Percentiles rank a stretch among this genome's conserved stretches.
phyloP scores from a whole-genome alignment of 2,797 vertebrate genomes.

The Xiphorhynchus erythropygius region DNA sequence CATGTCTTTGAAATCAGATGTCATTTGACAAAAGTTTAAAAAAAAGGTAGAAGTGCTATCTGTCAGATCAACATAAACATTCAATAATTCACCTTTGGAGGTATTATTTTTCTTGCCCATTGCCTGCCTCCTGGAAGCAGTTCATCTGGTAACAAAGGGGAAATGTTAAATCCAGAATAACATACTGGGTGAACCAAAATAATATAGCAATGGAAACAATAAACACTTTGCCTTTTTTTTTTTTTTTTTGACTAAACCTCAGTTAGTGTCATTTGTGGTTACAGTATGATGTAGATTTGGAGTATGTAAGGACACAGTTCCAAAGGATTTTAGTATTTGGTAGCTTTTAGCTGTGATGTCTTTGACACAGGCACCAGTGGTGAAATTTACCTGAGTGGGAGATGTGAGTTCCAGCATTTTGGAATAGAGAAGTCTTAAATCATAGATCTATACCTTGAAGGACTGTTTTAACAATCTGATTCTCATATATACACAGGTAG shows the following conservation, averaged over 20 bases:
- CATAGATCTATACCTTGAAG: neutral
- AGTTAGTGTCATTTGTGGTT: neutral
- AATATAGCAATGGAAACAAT: neutral
- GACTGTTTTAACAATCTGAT: neutral
- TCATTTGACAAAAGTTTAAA: neutral
- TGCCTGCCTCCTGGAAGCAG: neutral
- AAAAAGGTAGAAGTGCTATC: neutral
- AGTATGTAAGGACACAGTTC: neutral
- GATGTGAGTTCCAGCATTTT: neutral
- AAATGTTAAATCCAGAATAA: neutral
- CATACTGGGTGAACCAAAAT: neutral
- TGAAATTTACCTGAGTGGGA: neutral
- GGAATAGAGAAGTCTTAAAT: neutral
- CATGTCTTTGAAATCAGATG: neutral
- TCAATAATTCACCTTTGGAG: neutral
- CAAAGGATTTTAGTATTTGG: neutral
- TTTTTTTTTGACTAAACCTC: neutral
- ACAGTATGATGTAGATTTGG: neutral
- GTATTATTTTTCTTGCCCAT: neutral
- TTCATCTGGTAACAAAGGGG: neutral
- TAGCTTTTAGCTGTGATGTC: neutral
- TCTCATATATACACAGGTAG: neutral
- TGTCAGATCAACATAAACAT: neutral
- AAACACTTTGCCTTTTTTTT: neutral
- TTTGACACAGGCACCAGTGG: accelerated